Base-by-base conservation (phyloP, 2,113 vertebrate species). In the Poecilia latipinna region DNA sequence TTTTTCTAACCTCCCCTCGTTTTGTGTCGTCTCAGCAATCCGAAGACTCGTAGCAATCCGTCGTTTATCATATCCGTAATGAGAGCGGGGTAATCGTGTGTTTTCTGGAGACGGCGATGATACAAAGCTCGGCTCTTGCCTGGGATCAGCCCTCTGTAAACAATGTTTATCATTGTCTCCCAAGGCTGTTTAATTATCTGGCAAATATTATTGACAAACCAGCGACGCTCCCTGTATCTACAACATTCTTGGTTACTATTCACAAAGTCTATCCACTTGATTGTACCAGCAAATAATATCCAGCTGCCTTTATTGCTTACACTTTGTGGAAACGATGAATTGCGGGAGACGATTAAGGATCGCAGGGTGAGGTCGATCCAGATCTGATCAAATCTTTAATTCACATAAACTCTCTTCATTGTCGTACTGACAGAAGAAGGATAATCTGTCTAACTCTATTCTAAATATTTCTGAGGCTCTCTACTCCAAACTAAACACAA, bases 141-240 rank as follows among this genome's bases (percentile, higher is more conserved):
- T 91, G 91, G 86, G 84, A 93, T 93, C 89, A 87, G 88, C 91
- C 51, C 51, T n/a, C 90, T 90, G 90, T 77, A 86, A 93, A 93
- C 89, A 94, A 91, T 91, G 91, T 92, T 92, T 90, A 92, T 93
- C 93, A 92, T 92, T 92, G 92, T 93, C 91, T 91, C 84, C 85
- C 86, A 78, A 81, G 91, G 89, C 87, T 91, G 89, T 93, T 92
- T 93, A 93, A 94, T 94, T 91, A 93, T 92, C 90, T 90, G 90
- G 79, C 89, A 85, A 90, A 88, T 85, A 75, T 88, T 90, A 92
- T 90, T 90, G 87, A 89, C 90, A 90, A 87, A 89, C 79, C 86
- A 77, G 82, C 86, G 44, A 83, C 83, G 75, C 83, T 75, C 61
- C 75, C 61, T 82, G 67, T 88, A 77, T 85, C 89, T 88, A 88